Evolutionary conservation across 2,113 vertebrate genomes (phyloP).

Genomic region (Willisornis vidua): DNA sequence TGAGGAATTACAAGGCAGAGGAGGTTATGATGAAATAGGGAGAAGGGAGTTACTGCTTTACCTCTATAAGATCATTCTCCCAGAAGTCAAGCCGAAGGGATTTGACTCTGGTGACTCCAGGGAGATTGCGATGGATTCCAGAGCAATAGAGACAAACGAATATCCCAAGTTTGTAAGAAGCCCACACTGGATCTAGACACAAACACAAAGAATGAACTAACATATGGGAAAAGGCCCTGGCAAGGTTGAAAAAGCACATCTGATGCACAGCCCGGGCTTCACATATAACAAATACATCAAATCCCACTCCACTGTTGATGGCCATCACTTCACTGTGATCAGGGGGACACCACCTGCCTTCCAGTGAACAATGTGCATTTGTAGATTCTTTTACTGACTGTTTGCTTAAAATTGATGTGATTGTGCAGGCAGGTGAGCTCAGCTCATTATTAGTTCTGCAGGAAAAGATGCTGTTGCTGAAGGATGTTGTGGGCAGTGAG

Average conservation of each 20-base stretch:
- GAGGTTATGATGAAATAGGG: not conserved
- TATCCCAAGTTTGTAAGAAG: slow-evolving; percentile 86
- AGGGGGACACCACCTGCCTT: not conserved
- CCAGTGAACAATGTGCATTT: rapidly evolving
- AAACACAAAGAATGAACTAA: not conserved
- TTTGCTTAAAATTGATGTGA: not conserved
- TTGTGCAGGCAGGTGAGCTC: not conserved
- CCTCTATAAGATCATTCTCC: slow-evolving; percentile 87
- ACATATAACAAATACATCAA: not conserved
- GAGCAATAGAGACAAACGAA: slow-evolving; percentile 92
- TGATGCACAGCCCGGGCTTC: not conserved
- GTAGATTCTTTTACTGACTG: not conserved
- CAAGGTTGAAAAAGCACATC: not conserved
- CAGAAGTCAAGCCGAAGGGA: slow-evolving; percentile 91
- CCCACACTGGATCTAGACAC: slow-evolving; percentile 88
- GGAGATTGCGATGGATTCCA: slow-evolving; percentile 88
- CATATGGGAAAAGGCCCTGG: not conserved
- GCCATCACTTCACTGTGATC: not conserved
- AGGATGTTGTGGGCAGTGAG: not conserved
- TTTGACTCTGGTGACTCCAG: slow-evolving; percentile 84
- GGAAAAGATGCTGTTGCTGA: not conserved
- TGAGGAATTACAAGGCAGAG: not conserved
- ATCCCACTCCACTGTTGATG: not conserved
- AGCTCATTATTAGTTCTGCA: not conserved
- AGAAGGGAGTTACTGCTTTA: slow-evolving; percentile 51